A percentile compares a stretch with the other conserved stretches of the same genome.
phyloP scores from a whole-genome alignment of 2,797 vertebrate genomes.

The Neosalanx taihuensis region DNA sequence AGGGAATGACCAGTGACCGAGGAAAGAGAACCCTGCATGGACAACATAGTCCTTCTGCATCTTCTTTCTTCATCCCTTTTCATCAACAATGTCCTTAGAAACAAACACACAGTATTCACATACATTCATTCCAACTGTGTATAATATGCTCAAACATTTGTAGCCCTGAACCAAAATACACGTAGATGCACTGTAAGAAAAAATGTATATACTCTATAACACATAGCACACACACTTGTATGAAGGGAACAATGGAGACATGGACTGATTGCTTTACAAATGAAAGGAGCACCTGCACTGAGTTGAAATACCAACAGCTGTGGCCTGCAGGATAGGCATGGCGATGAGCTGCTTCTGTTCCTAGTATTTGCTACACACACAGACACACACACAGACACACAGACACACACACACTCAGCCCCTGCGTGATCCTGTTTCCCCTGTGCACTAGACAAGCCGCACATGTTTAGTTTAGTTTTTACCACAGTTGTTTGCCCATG shows the following conservation, averaged over 20 bases:
- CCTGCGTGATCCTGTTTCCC: slow-evolving; percentile 45
- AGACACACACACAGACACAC: slow-evolving; percentile 35
- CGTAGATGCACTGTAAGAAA: neutral
- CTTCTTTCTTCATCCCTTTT: neutral
- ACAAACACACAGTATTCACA: slow-evolving; percentile 11
- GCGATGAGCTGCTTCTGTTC: slow-evolving; percentile 68
- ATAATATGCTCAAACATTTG: too few species aligned
- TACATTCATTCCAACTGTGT: neutral
- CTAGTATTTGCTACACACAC: slow-evolving; percentile 65
- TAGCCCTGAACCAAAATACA: slow-evolving; percentile 7
- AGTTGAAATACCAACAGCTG: slow-evolving; percentile 63
- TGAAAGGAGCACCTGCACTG: slow-evolving; percentile 51
- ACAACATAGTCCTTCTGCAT: too few species aligned
- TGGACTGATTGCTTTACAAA: slow-evolving; percentile 49
- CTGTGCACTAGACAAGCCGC: slow-evolving; percentile 62
- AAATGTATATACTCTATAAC: slow-evolving; percentile 10
- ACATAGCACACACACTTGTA: slow-evolving; percentile 11
- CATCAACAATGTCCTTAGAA: neutral
- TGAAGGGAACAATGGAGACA: slow-evolving; percentile 16
- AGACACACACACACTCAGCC: slow-evolving; percentile 22
- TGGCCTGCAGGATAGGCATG: slow-evolving; percentile 44
- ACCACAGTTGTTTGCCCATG: slow-evolving; percentile 67
- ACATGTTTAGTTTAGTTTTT: slow-evolving; percentile 72
- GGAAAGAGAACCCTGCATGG: too few species aligned
- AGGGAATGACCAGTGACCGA: too few species aligned